Conservation (phyloP, 2,797 vertebrate species). For the Thaleichthys pacificus region DNA sequence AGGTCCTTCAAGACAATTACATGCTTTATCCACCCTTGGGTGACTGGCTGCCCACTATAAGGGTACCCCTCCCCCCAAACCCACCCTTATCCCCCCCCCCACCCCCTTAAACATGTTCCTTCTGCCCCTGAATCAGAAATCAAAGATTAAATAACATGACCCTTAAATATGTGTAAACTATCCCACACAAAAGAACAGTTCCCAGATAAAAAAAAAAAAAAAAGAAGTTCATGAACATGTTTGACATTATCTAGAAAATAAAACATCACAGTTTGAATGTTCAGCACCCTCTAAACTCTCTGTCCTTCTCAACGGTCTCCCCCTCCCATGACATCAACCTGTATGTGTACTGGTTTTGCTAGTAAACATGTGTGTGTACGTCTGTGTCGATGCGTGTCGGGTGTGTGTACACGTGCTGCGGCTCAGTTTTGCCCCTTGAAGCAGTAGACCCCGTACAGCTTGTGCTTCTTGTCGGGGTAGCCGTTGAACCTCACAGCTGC, state of each 20-base stretch:
- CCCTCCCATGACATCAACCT: background rate
- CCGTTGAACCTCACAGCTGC: slow-evolving; percentile 89
- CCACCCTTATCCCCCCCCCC: background rate
- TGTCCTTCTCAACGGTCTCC: slow-evolving; percentile 41
- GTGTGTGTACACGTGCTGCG: slow-evolving; percentile 4
- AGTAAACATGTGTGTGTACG: slow-evolving; percentile 9
- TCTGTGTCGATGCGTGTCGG: slow-evolving; percentile 28
- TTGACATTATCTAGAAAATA: slow-evolving; percentile 80
- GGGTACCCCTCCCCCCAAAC: slow-evolving; percentile 6
- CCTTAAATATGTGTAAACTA: slow-evolving; percentile 78
- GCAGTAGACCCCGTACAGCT: slow-evolving; percentile 96
- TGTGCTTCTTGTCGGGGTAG: slow-evolving; percentile 95
- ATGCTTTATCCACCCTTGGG: slow-evolving; percentile 53
- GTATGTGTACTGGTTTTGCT: background rate
- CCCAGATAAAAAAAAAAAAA: slow-evolving; percentile 55
- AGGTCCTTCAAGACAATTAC: slow-evolving; percentile 56
- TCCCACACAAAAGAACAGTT: slow-evolving; percentile 43
- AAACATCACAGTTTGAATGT: slow-evolving; percentile 90
- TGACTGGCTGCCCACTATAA: slow-evolving; percentile 38
- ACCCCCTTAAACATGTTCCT: slow-evolving; percentile 33
- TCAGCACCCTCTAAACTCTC: slow-evolving; percentile 66
- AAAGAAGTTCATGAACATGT: slow-evolving; percentile 38
- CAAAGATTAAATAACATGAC: slow-evolving; percentile 80
- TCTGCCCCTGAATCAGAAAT: slow-evolving; percentile 51
- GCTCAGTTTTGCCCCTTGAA: slow-evolving; percentile 85